phyloP scores from a whole-genome alignment of 2,888 invertebrate genomes.

The Unio delphinus region DNA sequence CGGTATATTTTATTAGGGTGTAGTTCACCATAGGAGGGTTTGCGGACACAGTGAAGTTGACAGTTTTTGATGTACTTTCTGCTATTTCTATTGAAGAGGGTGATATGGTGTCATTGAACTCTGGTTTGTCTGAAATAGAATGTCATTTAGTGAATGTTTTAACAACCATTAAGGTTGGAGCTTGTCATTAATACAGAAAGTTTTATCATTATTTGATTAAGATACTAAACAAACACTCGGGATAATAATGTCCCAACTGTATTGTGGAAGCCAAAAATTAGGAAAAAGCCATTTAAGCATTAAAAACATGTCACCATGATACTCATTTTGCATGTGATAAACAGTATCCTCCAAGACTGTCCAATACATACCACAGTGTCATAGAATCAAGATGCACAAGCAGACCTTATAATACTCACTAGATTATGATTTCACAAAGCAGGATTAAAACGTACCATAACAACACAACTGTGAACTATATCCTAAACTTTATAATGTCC shows the following conservation, averaged over 20 bases:
- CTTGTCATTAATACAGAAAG: background rate
- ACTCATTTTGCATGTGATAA: too few relatives aligned
- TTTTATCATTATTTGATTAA: background rate
- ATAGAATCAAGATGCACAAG: too few relatives aligned
- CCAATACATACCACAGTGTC: too few relatives aligned
- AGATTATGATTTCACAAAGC: too few relatives aligned
- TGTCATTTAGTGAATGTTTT: constrained; percentile 4
- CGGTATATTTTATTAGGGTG: constrained; percentile 80
- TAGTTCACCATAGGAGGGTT: constrained; percentile 89
- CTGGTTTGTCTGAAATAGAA: constrained; percentile 70
- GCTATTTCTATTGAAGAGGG: constrained; percentile 67
- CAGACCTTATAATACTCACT: too few relatives aligned
- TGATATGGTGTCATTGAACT: constrained; percentile 63
- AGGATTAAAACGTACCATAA: too few relatives aligned
- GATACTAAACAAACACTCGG: background rate
- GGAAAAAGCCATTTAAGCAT: background rate
- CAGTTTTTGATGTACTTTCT: constrained; percentile 86
- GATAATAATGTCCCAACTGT: background rate
- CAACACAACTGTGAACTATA: too few relatives aligned
- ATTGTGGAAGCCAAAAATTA: too few relatives aligned
- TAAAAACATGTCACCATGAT: too few relatives aligned
- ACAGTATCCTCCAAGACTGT: too few relatives aligned
- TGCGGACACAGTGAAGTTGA: constrained; percentile 85
- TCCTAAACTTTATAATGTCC: too few relatives aligned
- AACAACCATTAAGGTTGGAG: background rate